Evolutionary conservation across 2,113 vertebrate species (phyloP), one percentile per base, ranked within the genome.

Genomic region (Gadus chalcogrammus): DNA sequence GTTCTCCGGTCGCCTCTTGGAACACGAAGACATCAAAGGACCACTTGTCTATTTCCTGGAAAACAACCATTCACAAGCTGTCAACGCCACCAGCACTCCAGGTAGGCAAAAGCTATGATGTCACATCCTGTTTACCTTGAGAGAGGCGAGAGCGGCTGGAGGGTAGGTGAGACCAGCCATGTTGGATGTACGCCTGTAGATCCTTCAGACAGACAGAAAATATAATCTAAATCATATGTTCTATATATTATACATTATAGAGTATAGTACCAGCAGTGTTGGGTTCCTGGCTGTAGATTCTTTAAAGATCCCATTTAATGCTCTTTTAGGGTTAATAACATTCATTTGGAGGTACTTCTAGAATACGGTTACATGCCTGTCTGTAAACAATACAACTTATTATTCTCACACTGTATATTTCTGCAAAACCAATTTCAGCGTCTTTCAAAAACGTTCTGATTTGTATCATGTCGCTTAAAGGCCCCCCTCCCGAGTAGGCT

Each of bases 31-130:
- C 96, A 11, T 99, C 94, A 79, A 99, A 99, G 17, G 96, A 95
- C 97, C 97, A 99, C 86, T 95, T 95, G 89, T 99, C 97, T 81
- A 99, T 93, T 80, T 98, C 93, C 97, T 99, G 88, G 31, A 74
- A 79, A 72, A 76, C 16, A 77, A 48, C 38, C 69, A 73, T 20
- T 52, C 0, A 67, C 16, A 66, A 5, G 55, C 15, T 58, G 55
- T 58, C 55, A 58, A 15, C n/a, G 9, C 55, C 16, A 9, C n/a
- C 15, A 17, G 16, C n/a, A 3, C 9, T 17, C 55, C 5, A 7
- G 15, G 15, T n/a, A 9, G 15, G n/a, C 1, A 3, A 58, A n/a
- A 16, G 55, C 42, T 62, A 15, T 62, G 12, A 62, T 38, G 6
- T 48, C 16, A n/a, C 11, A 17, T 17, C 16, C 5, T 48, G 15